These are phyloP conservation scores for Entelurus aequoreus DNA, from an alignment of 2,113 vertebrate species.

Conservation along the genomic window DNA sequence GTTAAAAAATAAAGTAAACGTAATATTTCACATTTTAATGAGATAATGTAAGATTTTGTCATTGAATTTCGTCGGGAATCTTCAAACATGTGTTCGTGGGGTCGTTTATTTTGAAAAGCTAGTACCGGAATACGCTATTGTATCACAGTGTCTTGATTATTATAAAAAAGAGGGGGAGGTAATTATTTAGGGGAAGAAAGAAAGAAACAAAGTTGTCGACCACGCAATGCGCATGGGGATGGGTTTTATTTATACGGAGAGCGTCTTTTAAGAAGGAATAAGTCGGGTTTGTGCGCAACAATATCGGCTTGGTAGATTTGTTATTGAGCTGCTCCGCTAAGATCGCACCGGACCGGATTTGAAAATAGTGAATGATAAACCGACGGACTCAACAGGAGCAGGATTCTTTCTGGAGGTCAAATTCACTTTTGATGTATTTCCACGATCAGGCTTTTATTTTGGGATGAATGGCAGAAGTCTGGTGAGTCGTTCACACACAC, in stretches of 20 bases:
- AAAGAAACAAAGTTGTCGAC: constrained; percentile 71
- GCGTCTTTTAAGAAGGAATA: constrained; percentile 27
- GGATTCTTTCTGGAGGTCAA: constrained; percentile 7
- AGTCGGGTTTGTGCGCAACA: constrained; percentile 20
- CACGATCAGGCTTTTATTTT: neutral
- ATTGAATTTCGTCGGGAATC: no score
- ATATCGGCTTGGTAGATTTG: constrained; percentile 11
- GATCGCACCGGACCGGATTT: constrained; percentile 21
- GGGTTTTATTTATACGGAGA: constrained; percentile 49
- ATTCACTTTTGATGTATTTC: neutral
- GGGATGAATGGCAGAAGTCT: constrained; percentile 55
- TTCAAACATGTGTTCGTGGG: neutral
- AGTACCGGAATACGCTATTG: neutral
- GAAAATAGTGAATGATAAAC: constrained; percentile 50
- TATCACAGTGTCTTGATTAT: neutral
- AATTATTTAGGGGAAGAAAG: constrained; percentile 72
- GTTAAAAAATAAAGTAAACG: no score
- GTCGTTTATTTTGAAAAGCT: constrained; percentile 16
- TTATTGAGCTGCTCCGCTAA: constrained; percentile 44
- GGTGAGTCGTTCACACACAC: constrained; percentile 36
- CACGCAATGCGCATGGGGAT: constrained; percentile 52
- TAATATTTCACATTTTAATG: no score
- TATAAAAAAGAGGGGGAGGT: constrained; percentile 59
- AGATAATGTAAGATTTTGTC: no score
- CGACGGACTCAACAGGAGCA: constrained; percentile 21